Evolutionary conservation across 2,888 invertebrate genomes (phyloP), one percentile per base, ranked within the genome.

Genomic region (Tanypteryx hageni): DNA sequence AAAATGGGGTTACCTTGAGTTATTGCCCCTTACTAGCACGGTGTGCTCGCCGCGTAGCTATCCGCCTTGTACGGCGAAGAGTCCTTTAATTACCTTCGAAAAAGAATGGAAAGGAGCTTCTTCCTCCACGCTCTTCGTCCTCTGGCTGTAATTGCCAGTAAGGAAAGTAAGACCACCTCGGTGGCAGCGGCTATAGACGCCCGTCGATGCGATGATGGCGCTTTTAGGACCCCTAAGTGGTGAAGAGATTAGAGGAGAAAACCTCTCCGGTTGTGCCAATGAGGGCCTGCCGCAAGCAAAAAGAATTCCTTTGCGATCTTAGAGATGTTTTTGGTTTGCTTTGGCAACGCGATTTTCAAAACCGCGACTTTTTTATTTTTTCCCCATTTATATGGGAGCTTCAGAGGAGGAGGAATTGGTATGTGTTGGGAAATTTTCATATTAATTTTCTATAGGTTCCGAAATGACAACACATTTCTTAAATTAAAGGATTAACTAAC

Each of bases 1-100:
- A n/a, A 89, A 89, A 89, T 89, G 89, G 89, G 64, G 61, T 64
- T 89, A 68, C 89, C 89, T 89, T 89, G 89, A 89, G 68, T 89
- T 89, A 89, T 68, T n/a, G 64, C 61, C 89, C 64, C 89, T 89
- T 89, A 64, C 18, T 11, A 61, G 89, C 64, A n/a, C 44, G 31
- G 89, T 44, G 89, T 44, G 44, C 57, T 83, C 83, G 18, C 64
- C 8, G 68, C 89, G 86, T 61, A 61, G 61, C 86, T 86, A 61
- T 27, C 44, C 68, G 9, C 64, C 89, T 89, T 64, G 61, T 64
- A 59, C 61, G 86, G 86, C 86, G 22, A 58, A n/a, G 61, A 56
- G 89, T 57, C 89, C 64, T 89, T 64, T 89, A 89, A 89, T 89
- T 89, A 64, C 89, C 89, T 89, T 89, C 44, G 68, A 64, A 89